Evolutionary conservation across 2,113 vertebrate species (phyloP).

Genomic region (Oncorhynchus kisutch): DNA sequence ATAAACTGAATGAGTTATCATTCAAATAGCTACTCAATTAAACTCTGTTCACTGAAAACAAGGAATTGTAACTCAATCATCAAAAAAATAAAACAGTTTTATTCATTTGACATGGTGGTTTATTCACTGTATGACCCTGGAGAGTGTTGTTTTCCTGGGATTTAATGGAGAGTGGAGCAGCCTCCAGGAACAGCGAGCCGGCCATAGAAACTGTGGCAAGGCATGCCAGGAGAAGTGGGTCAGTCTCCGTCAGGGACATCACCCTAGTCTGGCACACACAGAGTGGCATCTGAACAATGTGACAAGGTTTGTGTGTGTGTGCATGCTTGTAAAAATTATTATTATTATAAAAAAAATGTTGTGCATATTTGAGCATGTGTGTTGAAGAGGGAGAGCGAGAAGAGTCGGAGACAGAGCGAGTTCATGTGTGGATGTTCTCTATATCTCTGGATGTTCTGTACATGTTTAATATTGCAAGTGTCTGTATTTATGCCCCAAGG

Average conservation of each 20-base stretch:
- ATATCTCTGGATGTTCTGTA: not conserved
- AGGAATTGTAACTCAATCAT: too few species aligned
- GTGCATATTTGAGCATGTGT: not conserved
- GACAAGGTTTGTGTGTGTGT: not conserved
- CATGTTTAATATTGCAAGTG: not conserved
- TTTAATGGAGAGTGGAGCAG: conserved; percentile 36
- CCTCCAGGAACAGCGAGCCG: conserved; percentile 28
- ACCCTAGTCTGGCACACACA: not conserved
- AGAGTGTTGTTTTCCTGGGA: not conserved
- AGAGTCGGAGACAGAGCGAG: not conserved
- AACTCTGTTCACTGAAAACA: too few species aligned
- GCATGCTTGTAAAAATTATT: not conserved
- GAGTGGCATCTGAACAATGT: not conserved
- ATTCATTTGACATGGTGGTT: not conserved
- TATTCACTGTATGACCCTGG: not conserved
- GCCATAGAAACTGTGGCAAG: conserved; percentile 1
- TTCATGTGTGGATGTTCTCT: not conserved
- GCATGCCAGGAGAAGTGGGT: conserved; percentile 21
- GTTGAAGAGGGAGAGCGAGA: not conserved
- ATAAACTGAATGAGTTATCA: too few species aligned
- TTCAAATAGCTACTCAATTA: too few species aligned
- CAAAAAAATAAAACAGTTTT: too few species aligned
- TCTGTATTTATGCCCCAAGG: not conserved
- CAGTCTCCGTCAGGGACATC: conserved; percentile 31
- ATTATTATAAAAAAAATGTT: too few species aligned